Conservation (phyloP, 1,140 invertebrate genomes). For the Ladona fulva region DNA sequence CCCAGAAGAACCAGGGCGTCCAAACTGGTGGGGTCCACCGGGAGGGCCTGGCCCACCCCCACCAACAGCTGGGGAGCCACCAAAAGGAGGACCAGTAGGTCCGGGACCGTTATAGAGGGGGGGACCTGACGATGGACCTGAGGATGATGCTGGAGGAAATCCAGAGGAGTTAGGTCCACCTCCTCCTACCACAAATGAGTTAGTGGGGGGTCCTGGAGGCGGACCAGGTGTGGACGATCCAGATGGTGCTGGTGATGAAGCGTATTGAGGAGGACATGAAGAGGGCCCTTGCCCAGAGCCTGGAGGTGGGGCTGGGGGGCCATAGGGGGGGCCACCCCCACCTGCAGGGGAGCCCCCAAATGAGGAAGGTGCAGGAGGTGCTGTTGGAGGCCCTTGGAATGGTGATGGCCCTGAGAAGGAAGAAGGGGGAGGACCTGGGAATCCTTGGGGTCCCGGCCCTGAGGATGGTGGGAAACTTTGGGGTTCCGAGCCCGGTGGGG, state of each 20-base stretch:
- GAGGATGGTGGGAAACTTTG: conserved; percentile 48
- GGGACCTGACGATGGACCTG: conserved; percentile 21
- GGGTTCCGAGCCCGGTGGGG: conserved; percentile 51
- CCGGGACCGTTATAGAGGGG: conserved; percentile 25
- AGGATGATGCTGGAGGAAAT: conserved; percentile 20
- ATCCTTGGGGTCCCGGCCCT: conserved; percentile 31
- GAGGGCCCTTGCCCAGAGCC: conserved; percentile 10
- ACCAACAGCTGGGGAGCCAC: conserved; percentile 34
- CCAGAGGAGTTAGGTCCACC: conserved; percentile 17
- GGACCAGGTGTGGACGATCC: conserved; percentile 65
- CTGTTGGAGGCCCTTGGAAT: conserved; percentile 51
- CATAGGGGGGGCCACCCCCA: conserved; percentile 52
- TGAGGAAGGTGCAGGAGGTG: conserved; percentile 44
- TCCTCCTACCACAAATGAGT: not conserved
- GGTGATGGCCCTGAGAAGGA: conserved; percentile 49
- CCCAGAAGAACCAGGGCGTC: conserved; percentile 56
- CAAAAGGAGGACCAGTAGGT: conserved; percentile 46
- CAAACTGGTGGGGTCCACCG: conserved; percentile 47
- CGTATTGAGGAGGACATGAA: conserved; percentile 49
- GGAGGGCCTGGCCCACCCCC: conserved; percentile 44
- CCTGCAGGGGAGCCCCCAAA: conserved; percentile 49
- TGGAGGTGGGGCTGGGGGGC: conserved; percentile 36
- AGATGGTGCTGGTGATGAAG: conserved; percentile 61
- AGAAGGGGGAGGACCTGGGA: conserved; percentile 42
- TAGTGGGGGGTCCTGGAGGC: conserved; percentile 29